Evolutionary conservation across 2,797 vertebrate genomes (phyloP).

Genomic region (Poecilia wingei): DNA sequence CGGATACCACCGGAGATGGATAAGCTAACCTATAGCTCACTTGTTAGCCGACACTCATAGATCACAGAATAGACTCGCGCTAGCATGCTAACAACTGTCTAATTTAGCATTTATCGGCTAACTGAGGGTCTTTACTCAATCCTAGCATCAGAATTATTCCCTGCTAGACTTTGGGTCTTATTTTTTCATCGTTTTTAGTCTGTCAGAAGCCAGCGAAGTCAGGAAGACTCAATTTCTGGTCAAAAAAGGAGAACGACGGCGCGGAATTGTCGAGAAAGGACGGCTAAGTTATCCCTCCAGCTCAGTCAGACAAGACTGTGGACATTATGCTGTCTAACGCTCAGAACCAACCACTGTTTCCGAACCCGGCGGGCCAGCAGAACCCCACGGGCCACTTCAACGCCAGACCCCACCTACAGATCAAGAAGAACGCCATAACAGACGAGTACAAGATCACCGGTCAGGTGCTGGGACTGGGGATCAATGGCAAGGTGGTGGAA

Average conservation of each 20-base stretch:
- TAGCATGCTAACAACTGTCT: constrained; percentile 72
- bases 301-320: constrained; percentile 14
- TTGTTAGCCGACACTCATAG: constrained; percentile 69
- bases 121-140: constrained; percentile 50
- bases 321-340: constrained; percentile 85
- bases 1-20: constrained; percentile 74
- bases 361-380: constrained; percentile 76
- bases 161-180: constrained; percentile 22
- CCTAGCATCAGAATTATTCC: constrained; percentile 24
- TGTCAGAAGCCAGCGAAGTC: constrained; percentile 45
- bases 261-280: constrained; percentile 42
- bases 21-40: constrained; percentile 79
- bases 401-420: constrained; percentile 84
- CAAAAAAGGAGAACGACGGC: constrained; percentile 8
- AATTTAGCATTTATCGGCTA: constrained; percentile 41
- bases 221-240: constrained; percentile 36
- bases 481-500: constrained; percentile 96
- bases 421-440: constrained; percentile 94
- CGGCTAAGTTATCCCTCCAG: constrained; percentile 27
- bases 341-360: constrained; percentile 85
- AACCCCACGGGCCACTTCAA: constrained; percentile 77
- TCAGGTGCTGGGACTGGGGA: constrained; percentile 93
- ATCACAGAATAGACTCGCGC: constrained; percentile 64
- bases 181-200: constrained; percentile 9
- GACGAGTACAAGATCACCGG: constrained; percentile 97